Evolutionary conservation across 2,888 invertebrate genomes (phyloP), one percentile per base, ranked within the genome.

Genomic region (Gymnoscelis rufifasciata): DNA sequence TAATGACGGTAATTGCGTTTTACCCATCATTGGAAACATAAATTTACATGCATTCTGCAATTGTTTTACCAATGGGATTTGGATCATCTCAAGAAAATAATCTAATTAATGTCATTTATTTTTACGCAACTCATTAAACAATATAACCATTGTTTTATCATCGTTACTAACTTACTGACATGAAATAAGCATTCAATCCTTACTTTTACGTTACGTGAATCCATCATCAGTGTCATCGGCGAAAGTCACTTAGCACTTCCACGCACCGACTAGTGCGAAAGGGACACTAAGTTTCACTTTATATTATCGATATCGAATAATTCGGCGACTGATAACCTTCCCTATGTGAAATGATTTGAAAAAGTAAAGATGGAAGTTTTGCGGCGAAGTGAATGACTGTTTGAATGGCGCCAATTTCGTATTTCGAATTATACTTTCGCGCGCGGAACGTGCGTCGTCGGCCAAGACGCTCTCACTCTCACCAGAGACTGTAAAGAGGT

Each of bases 381-480:
- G n/a, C n/a, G 35, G 45, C 31, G n/a, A n/a, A 5, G 15, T 28
- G 35, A 30, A n/a, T 52, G 50, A 59, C 48, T 52, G 62, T 61
- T 41, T 7, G 45, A 51, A 56, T 68, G 64, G 67, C 76, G 78
- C 71, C 69, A 74, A 74, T 63, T 71, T 73, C 48, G 55, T 62
- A 57, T 62, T 71, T 60, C 57, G 63, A 70, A 74, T 62, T 55
- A 56, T 26, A 79, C 79, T 81, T 82, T 81, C 74, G 73, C 68
- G 67, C 59, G 66, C 64, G 60, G 51, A 64, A 69, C 75, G 74
- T 73, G 71, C 75, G 71, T 63, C 66, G 47, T 47, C 59, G 60
- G 40, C 66, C 56, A 60, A 63, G 68, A 60, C 71, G 68, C 63
- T 68, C 72, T 82, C 77, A 84, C 87, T 87, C 86, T 87, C 83